A percentile compares a stretch with the other conserved stretches of the same genome.
Conservation (phyloP, 1,140 invertebrate genomes). For the Batillaria attramentaria region DNA sequence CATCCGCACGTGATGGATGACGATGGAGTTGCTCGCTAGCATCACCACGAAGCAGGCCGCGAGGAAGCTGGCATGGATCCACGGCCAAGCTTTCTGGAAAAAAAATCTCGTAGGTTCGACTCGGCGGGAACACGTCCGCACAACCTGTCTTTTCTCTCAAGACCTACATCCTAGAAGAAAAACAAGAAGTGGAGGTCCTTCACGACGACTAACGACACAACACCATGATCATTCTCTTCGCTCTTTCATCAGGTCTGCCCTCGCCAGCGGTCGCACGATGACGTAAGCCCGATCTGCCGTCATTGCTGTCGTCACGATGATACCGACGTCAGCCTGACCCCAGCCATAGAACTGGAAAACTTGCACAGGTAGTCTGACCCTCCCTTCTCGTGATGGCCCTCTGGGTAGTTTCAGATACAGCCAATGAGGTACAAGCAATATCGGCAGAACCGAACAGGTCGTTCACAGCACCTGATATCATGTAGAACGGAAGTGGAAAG, state of each 20-base stretch:
- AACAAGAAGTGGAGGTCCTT: conserved; percentile 61
- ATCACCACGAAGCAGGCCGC: conserved; percentile 51
- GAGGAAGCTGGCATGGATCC: conserved; percentile 51
- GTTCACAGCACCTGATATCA: conserved; percentile 52
- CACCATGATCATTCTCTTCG: conserved; percentile 48
- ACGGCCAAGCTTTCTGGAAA: conserved; percentile 51
- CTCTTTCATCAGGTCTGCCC: conserved; percentile 45
- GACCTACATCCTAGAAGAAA: conserved; percentile 52
- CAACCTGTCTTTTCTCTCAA: conserved; percentile 48
- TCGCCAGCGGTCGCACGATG: conserved; percentile 52
- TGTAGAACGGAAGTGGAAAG: conserved; percentile 56
- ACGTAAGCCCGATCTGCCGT: conserved; percentile 57
- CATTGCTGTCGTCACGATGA: conserved; percentile 57
- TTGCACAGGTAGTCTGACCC: conserved; percentile 54
- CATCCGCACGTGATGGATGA: conserved; percentile 44
- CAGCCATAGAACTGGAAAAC: conserved; percentile 63
- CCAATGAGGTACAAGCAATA: conserved; percentile 59
- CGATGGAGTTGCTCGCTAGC: conserved; percentile 50
- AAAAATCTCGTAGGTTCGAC: conserved; percentile 46
- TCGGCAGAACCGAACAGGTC: conserved; percentile 50
- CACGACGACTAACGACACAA: conserved; percentile 38
- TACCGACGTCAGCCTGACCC: conserved; percentile 57
- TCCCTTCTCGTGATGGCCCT: conserved; percentile 41
- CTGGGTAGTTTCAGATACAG: conserved; percentile 54
- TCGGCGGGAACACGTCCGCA: conserved; percentile 50